Evolutionary conservation across 2,797 vertebrate species (phyloP).

Genomic region (Pitangus sulphuratus): DNA sequence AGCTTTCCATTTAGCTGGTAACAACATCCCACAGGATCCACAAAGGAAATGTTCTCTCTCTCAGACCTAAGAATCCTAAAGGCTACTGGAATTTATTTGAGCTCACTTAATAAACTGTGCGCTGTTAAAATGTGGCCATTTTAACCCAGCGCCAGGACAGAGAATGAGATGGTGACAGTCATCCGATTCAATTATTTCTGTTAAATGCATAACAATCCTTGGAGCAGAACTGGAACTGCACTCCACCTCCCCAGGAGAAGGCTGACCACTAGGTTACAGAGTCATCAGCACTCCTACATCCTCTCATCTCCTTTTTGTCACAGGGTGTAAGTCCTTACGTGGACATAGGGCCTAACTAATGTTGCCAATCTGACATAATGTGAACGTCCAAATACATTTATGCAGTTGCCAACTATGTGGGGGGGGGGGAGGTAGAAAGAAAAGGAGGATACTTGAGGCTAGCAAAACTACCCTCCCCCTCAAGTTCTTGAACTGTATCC

Average conservation of each 20-base stretch:
- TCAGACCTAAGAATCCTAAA: conserved; percentile 23
- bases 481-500: conserved; percentile 8
- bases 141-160: not conserved
- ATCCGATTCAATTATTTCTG: not conserved
- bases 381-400: not conserved
- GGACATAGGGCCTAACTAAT: not conserved
- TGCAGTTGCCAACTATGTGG: not conserved
- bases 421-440: accelerated
- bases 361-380: not conserved
- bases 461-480: not conserved
- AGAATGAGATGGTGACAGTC: not conserved
- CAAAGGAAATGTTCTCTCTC: not conserved
- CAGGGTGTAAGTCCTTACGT: not conserved
- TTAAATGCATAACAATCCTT: not conserved
- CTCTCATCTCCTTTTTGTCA: not conserved
- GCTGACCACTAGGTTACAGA: not conserved
- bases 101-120: conserved; percentile 17
- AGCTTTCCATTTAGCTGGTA: not conserved
- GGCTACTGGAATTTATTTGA: conserved; percentile 16
- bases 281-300: not conserved
- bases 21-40: not conserved
- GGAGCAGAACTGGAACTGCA: not conserved
- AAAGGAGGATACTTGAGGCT: not conserved
- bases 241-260: not conserved
- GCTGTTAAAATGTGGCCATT: not conserved